These are phyloP conservation scores for Atrichornis clamosus DNA, from an alignment of 2,113 vertebrate genomes.

Conservation along the genomic window DNA sequence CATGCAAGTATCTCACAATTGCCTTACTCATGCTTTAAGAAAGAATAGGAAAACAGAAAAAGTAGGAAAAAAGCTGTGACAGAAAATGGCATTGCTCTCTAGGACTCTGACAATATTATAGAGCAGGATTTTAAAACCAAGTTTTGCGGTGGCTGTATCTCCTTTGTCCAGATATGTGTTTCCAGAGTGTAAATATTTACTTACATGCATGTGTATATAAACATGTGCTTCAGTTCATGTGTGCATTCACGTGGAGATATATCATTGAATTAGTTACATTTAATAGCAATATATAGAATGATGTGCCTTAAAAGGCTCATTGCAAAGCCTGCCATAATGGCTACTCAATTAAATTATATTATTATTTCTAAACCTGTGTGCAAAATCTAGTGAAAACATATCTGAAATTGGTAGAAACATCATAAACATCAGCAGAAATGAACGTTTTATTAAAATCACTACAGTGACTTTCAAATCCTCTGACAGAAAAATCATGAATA, in stretches of 20 bases:
- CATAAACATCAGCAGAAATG: constrained; percentile 37
- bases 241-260: background rate
- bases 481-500: constrained; percentile 32
- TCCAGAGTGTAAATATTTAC: background rate
- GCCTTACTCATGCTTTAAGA: background rate
- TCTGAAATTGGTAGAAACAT: constrained; percentile 38
- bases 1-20: background rate
- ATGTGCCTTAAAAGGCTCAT: background rate
- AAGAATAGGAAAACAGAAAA: background rate
- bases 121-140: background rate
- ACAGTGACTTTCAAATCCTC: constrained; percentile 13
- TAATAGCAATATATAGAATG: background rate
- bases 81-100: background rate
- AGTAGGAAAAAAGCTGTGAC: background rate
- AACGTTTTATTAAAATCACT: constrained; percentile 37
- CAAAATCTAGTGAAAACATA: constrained; percentile 40
- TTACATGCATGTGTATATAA: background rate
- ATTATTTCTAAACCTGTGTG: constrained; percentile 25
- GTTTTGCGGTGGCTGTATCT: background rate
- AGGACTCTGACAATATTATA: background rate
- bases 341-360: constrained; percentile 30
- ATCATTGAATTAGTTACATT: constrained; percentile 8
- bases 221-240: background rate
- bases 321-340: background rate
- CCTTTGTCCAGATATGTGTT: background rate